Evolutionary conservation across 2,888 invertebrate genomes (phyloP), one percentile per base, ranked within the genome.

Genomic region (Hirtodrosophila duncani): DNA sequence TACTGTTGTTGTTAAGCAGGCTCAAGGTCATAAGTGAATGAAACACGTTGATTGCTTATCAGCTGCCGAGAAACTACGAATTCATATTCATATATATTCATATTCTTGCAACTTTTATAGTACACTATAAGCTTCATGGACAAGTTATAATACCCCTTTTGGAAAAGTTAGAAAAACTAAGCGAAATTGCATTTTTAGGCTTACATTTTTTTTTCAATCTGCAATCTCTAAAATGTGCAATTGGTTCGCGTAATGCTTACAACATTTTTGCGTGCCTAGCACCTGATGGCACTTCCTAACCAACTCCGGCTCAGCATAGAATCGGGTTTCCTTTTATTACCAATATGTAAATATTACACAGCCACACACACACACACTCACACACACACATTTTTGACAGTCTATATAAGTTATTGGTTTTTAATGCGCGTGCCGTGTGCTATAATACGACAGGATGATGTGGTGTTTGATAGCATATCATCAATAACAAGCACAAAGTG

Each of bases 151-250:
- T n/a, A n/a, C n/a, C n/a, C n/a, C n/a, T n/a, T n/a, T n/a, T 3
- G 17, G 17, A 20, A n/a, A 16, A 10, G 2, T 5, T 11, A 4
- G n/a, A 13, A 14, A 3, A 30, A n/a, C n/a, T n/a, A 81, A 74
- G 67, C 61, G 56, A 81, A 81, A 74, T 74, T 74, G 57, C 74
- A 63, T 50, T 72, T 77, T 63, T 49, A 43, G 38, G 64, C 52
- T 68, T 65, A 53, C 36, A 45, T 37, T 17, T 26, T 31, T 43
- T 49, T 55, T 71, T 55, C 29, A 34, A 33, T 37, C 43, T 61
- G 44, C 50, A 55, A 34, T 62, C 33, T 57, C 56, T 50, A 31
- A 46, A 30, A 14, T n/a, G 6, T 11, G 11, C 26, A 59, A 37
- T 21, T 10, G n/a, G 13, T 29, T 20, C 21, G 18, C 16, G 9